Conservation (phyloP, 1,140 invertebrate genomes). For the Cyrtorhinus lividipennis region DNA sequence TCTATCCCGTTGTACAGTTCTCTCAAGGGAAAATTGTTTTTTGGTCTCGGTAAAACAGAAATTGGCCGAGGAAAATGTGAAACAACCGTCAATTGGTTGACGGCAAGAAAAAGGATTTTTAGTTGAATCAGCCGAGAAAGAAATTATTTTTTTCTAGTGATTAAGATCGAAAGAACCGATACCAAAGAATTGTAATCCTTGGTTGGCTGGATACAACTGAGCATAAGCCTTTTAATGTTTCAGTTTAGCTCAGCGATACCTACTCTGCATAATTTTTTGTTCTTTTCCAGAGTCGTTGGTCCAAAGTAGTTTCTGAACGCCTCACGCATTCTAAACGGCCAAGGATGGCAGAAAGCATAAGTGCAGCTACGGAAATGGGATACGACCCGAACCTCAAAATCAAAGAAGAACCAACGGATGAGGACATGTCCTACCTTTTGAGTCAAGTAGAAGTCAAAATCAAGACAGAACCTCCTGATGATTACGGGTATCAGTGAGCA, state of each 20-base stretch:
- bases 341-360: not conserved
- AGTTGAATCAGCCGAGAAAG: too few species aligned
- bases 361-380: not conserved
- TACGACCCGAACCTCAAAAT: constrained; percentile 16
- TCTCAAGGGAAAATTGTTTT: constrained; percentile 8
- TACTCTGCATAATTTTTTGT: too few species aligned
- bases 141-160: too few species aligned
- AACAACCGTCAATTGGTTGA: too few species aligned
- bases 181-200: too few species aligned
- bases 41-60: constrained; percentile 24
- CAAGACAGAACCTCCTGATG: constrained; percentile 26
- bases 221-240: too few species aligned
- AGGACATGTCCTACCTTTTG: constrained; percentile 23
- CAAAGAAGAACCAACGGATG: constrained; percentile 17
- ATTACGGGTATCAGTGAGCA: constrained; percentile 11
- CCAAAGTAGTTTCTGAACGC: constrained; percentile 10
- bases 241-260: too few species aligned
- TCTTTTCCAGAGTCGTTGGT: constrained; percentile 16
- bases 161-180: too few species aligned
- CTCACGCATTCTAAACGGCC: constrained; percentile 5
- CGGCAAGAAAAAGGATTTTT: too few species aligned
- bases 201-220: too few species aligned
- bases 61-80: too few species aligned
- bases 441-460: constrained; percentile 28
- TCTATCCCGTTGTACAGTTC: not conserved